Percentiles rank a stretch among this genome's conserved stretches.
Conservation (phyloP, 2,113 vertebrate genomes). For the Oxyruncus cristatus region DNA sequence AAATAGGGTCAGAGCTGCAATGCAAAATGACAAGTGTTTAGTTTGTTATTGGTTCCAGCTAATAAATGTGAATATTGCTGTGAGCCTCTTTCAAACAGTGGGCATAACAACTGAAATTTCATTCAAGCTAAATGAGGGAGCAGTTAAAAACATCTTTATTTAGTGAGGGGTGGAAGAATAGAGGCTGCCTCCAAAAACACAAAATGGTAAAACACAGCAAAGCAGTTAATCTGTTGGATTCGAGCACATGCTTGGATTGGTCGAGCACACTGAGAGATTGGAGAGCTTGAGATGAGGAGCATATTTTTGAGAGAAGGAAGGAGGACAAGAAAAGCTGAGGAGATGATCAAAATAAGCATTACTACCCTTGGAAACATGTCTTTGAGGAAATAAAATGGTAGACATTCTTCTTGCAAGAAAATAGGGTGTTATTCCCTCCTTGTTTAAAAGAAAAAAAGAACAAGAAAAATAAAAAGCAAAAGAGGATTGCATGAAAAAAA, state of each 20-base stretch:
- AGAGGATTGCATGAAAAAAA: not conserved
- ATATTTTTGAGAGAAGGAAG: not conserved
- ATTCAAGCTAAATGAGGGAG: slow-evolving; percentile 2
- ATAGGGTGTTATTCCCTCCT: not conserved
- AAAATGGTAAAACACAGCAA: not conserved
- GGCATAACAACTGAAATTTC: slow-evolving; percentile 27
- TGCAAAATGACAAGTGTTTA: slow-evolving; percentile 20
- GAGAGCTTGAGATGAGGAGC: not conserved
- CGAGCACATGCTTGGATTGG: not conserved
- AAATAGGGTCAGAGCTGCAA: not conserved
- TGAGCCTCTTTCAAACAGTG: slow-evolving; percentile 9
- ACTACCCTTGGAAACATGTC: not conserved
- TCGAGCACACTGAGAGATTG: not conserved
- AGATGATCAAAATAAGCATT: not conserved
- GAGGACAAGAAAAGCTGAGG: not conserved
- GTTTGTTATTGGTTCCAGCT: slow-evolving; percentile 29
- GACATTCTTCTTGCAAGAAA: not conserved
- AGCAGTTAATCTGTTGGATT: not conserved
- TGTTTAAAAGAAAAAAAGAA: not conserved
- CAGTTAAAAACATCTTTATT: slow-evolving; percentile 42
- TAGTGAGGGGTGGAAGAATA: not conserved
- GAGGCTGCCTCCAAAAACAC: not conserved
- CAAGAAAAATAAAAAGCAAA: not conserved
- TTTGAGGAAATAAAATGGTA: not conserved
- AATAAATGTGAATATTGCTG: slow-evolving; percentile 48